Conservation (phyloP, 2,113 vertebrate species). For the Dolichallabes microphthalmus region DNA sequence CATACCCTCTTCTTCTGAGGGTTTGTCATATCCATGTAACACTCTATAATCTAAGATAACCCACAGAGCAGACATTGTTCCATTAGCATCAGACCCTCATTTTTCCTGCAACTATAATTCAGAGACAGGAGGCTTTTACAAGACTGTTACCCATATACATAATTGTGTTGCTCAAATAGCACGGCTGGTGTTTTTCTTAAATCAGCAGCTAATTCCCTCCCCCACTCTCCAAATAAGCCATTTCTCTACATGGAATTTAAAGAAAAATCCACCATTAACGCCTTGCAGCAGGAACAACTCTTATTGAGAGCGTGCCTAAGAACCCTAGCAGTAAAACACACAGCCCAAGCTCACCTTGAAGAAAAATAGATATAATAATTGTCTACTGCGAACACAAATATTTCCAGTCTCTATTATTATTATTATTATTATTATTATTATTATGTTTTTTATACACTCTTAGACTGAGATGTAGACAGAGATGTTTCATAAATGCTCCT, state of each 20-base stretch:
- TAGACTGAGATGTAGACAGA: constrained; percentile 71
- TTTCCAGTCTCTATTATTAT: constrained; percentile 61
- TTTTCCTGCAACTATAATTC: constrained; percentile 24
- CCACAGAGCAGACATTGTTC: constrained; percentile 55
- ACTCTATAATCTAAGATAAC: constrained; percentile 53
- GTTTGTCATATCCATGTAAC: constrained; percentile 60
- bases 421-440: constrained; percentile 42
- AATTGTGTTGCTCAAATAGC: constrained; percentile 46
- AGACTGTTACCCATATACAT: constrained; percentile 56
- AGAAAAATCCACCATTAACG: constrained; percentile 54
- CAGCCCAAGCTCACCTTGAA: constrained; percentile 69
- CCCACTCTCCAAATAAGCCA: constrained; percentile 48
- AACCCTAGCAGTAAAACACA: constrained; percentile 67
- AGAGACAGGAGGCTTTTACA: constrained; percentile 44
- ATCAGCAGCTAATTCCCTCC: constrained; percentile 29
- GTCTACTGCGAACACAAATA: constrained; percentile 71
- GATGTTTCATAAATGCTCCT: constrained; percentile 65
- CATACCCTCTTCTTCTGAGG: constrained; percentile 58
- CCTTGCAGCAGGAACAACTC: constrained; percentile 61
- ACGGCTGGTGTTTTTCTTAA: constrained; percentile 41
- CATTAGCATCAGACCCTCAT: constrained; percentile 14
- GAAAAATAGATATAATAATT: constrained; percentile 73
- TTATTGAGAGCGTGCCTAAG: constrained; percentile 68
- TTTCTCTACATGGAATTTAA: constrained; percentile 67
- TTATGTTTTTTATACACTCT: constrained; percentile 69